A percentile compares a stretch with the other conserved stretches of the same genome.
Conservation (phyloP, 2,113 vertebrate genomes). For the Scomber colias region DNA sequence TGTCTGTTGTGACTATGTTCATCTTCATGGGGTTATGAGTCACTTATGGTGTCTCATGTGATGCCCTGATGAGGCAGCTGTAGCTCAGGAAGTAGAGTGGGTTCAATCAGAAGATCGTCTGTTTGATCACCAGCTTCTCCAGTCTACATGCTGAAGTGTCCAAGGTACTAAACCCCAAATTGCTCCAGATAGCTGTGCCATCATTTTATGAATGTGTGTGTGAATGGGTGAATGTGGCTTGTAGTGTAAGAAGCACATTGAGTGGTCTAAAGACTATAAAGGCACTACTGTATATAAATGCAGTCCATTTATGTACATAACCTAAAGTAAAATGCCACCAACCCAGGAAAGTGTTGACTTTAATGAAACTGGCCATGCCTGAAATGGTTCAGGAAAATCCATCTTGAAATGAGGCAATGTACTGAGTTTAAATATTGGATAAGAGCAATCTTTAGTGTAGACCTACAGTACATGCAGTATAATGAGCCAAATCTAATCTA, state of each 20-base stretch:
- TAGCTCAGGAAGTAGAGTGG: too few species aligned
- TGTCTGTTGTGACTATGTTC: background rate
- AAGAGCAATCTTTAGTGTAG: slow-evolving; percentile 7
- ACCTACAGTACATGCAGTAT: background rate
- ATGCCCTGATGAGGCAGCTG: too few species aligned
- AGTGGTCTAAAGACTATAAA: too few species aligned
- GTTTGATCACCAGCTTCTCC: too few species aligned
- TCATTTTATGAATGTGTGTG: too few species aligned
- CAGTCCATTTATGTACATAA: background rate
- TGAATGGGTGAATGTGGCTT: too few species aligned
- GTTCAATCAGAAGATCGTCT: too few species aligned
- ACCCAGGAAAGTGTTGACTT: slow-evolving; percentile 8
- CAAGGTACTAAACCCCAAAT: too few species aligned
- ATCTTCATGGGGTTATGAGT: background rate
- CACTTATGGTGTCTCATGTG: background rate
- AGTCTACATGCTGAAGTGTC: too few species aligned
- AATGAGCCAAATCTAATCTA: background rate
- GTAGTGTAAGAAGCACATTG: too few species aligned
- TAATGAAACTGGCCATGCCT: background rate
- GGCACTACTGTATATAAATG: too few species aligned
- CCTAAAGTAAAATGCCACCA: background rate
- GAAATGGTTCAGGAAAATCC: background rate
- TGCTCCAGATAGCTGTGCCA: too few species aligned
- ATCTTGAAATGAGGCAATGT: background rate
- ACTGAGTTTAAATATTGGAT: background rate